phyloP scores from a whole-genome alignment of 2,888 invertebrate species.

The Habroteleia sp. region DNA sequence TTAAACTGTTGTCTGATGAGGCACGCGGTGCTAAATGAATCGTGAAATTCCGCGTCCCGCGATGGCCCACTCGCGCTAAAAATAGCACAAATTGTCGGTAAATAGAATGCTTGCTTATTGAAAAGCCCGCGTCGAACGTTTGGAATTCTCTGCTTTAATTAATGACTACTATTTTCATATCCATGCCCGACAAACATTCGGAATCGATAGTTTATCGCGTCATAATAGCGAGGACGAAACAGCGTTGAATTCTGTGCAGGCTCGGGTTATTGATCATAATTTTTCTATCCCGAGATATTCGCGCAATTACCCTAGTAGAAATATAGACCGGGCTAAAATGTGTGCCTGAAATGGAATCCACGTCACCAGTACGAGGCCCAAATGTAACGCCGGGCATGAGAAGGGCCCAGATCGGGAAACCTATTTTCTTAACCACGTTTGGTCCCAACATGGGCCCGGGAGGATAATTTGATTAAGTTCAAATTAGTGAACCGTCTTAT shows the following conservation, averaged over 20 bases:
- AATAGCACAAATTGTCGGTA: conserved; percentile 68
- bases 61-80: conserved; percentile 45
- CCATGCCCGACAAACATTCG: conserved; percentile 18
- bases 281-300: no score
- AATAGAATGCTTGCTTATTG: conserved; percentile 70
- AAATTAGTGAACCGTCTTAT: no score
- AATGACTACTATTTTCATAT: conserved; percentile 66
- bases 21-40: conserved; percentile 71
- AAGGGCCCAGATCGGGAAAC: no score
- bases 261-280: conserved; percentile 7
- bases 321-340: no score
- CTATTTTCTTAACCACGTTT: no score
- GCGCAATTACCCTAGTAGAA: no score
- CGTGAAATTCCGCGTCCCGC: conserved; percentile 69
- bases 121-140: conserved; percentile 70
- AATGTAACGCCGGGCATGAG: no score
- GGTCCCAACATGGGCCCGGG: no score
- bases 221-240: conserved; percentile 18
- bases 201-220: conserved; percentile 14
- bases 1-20: conserved; percentile 69
- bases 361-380: no score
- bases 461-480: no score
- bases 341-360: no score
- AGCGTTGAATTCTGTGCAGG: conserved; percentile 28
- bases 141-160: conserved; percentile 69